A percentile compares a stretch with the other conserved stretches of the same genome.
Conservation (phyloP, 2,113 vertebrate species). For the Zapornia atra region DNA sequence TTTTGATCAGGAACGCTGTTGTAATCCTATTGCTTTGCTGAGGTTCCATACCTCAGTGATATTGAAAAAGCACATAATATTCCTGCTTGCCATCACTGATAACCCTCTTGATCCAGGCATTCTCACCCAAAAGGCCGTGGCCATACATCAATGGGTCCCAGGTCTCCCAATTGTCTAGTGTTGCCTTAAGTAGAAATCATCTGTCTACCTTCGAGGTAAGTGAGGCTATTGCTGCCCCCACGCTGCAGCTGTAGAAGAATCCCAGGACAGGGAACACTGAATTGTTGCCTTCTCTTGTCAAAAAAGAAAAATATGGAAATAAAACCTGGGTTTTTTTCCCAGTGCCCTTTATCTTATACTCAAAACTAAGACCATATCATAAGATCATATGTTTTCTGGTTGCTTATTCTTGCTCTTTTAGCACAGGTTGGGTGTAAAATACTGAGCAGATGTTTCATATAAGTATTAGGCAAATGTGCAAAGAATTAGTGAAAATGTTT, state of each 20-base stretch:
- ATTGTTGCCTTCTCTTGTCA: not conserved
- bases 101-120: not conserved
- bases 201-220: not conserved
- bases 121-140: not conserved
- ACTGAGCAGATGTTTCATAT: not conserved
- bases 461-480: not conserved
- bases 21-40: not conserved
- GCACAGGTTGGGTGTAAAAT: not conserved
- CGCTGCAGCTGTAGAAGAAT: not conserved
- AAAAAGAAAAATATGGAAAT: not conserved
- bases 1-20: not conserved
- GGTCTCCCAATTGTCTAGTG: not conserved
- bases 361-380: not conserved
- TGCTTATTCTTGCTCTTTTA: not conserved
- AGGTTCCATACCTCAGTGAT: not conserved
- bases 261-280: not conserved
- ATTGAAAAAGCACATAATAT: not conserved
- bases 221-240: not conserved
- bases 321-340: not conserved
- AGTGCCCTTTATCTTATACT: not conserved
- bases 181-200: not conserved
- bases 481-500: not conserved
- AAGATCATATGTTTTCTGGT: not conserved
- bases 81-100: not conserved
- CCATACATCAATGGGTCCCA: not conserved